Conservation (phyloP, 35 echinoderm and acorn worm species). For the Heliocidaris tuberculata region DNA sequence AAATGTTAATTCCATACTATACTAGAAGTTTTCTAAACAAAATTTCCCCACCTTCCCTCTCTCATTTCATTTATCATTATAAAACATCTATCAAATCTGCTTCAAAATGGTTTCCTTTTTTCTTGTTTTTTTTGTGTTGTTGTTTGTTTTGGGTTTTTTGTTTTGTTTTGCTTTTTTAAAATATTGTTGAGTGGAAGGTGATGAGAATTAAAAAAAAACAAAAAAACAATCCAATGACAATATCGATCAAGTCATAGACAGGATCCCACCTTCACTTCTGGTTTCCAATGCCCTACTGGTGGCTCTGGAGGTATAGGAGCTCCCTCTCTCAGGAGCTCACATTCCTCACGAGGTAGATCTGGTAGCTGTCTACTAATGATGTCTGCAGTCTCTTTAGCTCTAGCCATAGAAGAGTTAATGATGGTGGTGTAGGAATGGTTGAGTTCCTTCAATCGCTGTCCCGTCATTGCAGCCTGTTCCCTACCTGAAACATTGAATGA, state of each 20-base stretch:
- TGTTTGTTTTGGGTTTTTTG: no score
- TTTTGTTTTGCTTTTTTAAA: no score
- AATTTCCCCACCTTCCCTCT: no score
- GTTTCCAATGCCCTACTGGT: slow-evolving; percentile 90
- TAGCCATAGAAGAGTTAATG: slow-evolving; percentile 85
- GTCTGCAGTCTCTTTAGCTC: slow-evolving; percentile 88
- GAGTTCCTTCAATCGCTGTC: slow-evolving; percentile 78
- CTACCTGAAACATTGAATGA: slow-evolving; percentile 58
- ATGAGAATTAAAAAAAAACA: no score
- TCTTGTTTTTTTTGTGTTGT: no score
- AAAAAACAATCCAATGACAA: no score
- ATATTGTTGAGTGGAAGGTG: no score
- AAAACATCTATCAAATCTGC: no score
- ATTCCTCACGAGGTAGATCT: slow-evolving; percentile 54
- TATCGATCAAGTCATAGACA: background rate
- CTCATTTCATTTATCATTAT: no score
- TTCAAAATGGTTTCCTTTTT: no score
- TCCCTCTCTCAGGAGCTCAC: slow-evolving; percentile 89
- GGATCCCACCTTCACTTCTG: slow-evolving; percentile 74
- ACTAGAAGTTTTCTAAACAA: no score
- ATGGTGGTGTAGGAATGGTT: slow-evolving; percentile 70
- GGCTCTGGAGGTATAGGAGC: slow-evolving; percentile 96
- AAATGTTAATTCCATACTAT: no score
- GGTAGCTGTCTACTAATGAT: slow-evolving; percentile 57
- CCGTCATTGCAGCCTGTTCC: slow-evolving; percentile 80